A percentile compares a stretch with the other conserved stretches of the same genome.
These are phyloP conservation scores for Drosophila ezoana DNA, from an alignment of 2,888 invertebrate species.

Conservation along the genomic window DNA sequence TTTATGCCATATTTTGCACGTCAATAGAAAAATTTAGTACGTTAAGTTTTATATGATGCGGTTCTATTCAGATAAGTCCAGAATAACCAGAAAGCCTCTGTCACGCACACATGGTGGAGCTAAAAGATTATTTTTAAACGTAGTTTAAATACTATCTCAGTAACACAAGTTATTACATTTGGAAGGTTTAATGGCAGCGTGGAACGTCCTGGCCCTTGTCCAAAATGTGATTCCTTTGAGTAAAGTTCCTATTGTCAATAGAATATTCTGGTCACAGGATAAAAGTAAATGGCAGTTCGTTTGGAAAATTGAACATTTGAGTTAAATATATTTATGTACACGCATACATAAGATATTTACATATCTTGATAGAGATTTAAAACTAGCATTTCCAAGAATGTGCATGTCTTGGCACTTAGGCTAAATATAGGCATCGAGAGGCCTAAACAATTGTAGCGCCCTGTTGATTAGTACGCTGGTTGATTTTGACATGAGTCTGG, in stretches of 20 bases:
- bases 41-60: not conserved
- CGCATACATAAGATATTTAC: slow-evolving; percentile 12
- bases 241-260: not conserved
- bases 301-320: slow-evolving; percentile 1
- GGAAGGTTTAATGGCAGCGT: too few species aligned
- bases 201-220: too few species aligned
- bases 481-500: slow-evolving; percentile 91
- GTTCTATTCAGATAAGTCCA: not conserved
- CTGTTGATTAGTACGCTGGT: slow-evolving; percentile 91
- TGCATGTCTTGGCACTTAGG: slow-evolving; percentile 28
- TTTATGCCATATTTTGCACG: too few species aligned
- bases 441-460: slow-evolving; percentile 87
- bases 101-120: too few species aligned
- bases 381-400: slow-evolving; percentile 20
- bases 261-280: not conserved
- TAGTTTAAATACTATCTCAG: too few species aligned
- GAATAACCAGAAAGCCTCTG: too few species aligned
- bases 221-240: too few species aligned
- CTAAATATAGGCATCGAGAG: slow-evolving; percentile 16
- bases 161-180: too few species aligned
- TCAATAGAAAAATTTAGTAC: too few species aligned
- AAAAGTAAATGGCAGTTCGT: not conserved
- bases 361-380: slow-evolving; percentile 19
- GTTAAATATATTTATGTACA: slow-evolving; percentile 28
- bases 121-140: too few species aligned